Base-by-base conservation (phyloP, 64 coral and sea anemone species). In the Montipora efflorescens region DNA sequence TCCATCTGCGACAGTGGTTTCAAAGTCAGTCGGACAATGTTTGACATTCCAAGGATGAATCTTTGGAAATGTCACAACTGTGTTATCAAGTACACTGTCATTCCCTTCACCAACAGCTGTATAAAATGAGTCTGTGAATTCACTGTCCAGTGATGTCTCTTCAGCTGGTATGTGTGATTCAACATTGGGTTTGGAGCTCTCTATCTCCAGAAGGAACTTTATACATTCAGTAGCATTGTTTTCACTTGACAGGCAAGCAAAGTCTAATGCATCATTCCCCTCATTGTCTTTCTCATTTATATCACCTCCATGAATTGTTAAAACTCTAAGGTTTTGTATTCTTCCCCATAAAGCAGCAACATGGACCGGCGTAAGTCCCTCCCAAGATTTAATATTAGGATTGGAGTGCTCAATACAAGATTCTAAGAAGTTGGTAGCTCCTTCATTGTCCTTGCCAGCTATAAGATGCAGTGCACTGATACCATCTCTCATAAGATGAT, bases 261-360 rank as follows among this genome's bases (percentile, higher is more conserved):
- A 89, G 15, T 95, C 85, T 8, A 95, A 19, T 2, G 94, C 84
- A 87, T 88, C 90, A 5, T 83, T 55, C 3, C 90, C 93, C 12
- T 95, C 94, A 43, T 53, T 61, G 44, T 98, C 96, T 18, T n/a
- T 82, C 8, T 75, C 9, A 7, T 88, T 22, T 20, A 87, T 49
- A 78, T 92, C 52, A 22, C 93, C 96, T 2, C 90, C 94, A 95
- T 90, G 78, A 16, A 59, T 59, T 4, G 90, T 61, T 18, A 98
- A 59, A 45, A 93, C 82, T 45, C 91, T 19, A 5, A 98, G 61
- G 19, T 92, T 95, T 1, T 73, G 21, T 15, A 74, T 55, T 61
- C 77, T 89, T 0, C 93, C 96, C 94, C 96, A 98, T 9, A 95
- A 70, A 5, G 96, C 94, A 50, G 96, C 96, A 18, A 98, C 45